Conservation (phyloP, 1,140 invertebrate genomes). For the Yoshiicerus persimilis region DNA sequence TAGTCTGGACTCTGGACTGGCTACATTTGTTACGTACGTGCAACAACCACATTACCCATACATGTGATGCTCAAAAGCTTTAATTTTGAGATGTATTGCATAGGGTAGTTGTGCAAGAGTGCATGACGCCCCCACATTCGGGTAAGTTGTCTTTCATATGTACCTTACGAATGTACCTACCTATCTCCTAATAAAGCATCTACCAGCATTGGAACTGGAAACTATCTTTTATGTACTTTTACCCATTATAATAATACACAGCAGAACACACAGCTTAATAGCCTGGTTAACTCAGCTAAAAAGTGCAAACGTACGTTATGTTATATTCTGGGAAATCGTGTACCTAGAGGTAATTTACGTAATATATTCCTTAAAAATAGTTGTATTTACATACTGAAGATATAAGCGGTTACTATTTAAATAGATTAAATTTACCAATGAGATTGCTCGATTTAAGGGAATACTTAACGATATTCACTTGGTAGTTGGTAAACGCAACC, state of each 20-base stretch:
- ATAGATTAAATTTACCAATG: too few relatives aligned
- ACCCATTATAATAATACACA: background rate
- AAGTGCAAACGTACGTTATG: too few relatives aligned
- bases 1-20: background rate
- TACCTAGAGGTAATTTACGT: too few relatives aligned
- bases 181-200: background rate
- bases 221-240: background rate
- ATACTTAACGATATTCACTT: too few relatives aligned
- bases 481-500: too few relatives aligned
- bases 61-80: background rate
- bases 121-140: constrained; percentile 33
- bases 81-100: background rate
- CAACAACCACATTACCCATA: background rate
- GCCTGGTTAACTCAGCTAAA: background rate
- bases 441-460: too few relatives aligned
- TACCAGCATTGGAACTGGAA: background rate
- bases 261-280: background rate
- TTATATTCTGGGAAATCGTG: too few relatives aligned
- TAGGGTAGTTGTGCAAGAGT: constrained; percentile 30
- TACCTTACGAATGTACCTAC: background rate
- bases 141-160: background rate
- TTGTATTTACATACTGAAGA: too few relatives aligned
- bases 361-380: too few relatives aligned
- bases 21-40: background rate
- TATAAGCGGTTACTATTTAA: too few relatives aligned